Percentiles rank a stretch among this genome's conserved stretches.
phyloP scores from a whole-genome alignment of 2,113 vertebrate genomes.

The Mormoops blainvillei region DNA sequence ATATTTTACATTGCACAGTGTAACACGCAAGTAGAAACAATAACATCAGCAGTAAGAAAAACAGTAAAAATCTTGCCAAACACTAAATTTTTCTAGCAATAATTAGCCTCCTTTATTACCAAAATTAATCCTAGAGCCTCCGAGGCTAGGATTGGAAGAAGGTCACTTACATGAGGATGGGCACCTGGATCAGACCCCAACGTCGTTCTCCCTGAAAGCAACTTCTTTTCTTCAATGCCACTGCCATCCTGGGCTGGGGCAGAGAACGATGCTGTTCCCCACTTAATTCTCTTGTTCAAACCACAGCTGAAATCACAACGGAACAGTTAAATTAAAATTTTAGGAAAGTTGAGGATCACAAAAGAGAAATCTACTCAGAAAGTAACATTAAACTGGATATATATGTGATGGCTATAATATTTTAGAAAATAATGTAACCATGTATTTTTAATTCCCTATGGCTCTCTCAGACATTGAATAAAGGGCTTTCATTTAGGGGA shows the following conservation, averaged over 20 bases:
- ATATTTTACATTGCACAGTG: background rate
- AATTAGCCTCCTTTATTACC: background rate
- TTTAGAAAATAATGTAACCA: slow-evolving; percentile 42
- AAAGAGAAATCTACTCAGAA: slow-evolving; percentile 22
- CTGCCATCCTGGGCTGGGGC: background rate
- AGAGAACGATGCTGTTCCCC: background rate
- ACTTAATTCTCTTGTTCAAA: background rate
- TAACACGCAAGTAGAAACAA: background rate
- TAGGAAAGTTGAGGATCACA: background rate
- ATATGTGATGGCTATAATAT: background rate
- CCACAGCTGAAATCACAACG: background rate
- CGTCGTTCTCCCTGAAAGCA: background rate
- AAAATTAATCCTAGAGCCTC: background rate
- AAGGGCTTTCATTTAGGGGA: background rate
- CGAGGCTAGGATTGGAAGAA: background rate
- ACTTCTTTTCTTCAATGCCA: background rate
- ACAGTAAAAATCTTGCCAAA: slow-evolving; percentile 5
- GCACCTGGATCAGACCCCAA: background rate
- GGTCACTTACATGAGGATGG: background rate
- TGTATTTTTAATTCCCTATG: slow-evolving; percentile 34
- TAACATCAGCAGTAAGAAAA: background rate
- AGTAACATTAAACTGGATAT: background rate
- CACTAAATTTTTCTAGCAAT: background rate
- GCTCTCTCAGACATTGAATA: slow-evolving; percentile 5
- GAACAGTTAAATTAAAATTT: slow-evolving; percentile 20